Percentiles rank a stretch among this genome's conserved stretches.
Conservation (phyloP, 2,797 vertebrate species). For the Nannoperca australis region DNA sequence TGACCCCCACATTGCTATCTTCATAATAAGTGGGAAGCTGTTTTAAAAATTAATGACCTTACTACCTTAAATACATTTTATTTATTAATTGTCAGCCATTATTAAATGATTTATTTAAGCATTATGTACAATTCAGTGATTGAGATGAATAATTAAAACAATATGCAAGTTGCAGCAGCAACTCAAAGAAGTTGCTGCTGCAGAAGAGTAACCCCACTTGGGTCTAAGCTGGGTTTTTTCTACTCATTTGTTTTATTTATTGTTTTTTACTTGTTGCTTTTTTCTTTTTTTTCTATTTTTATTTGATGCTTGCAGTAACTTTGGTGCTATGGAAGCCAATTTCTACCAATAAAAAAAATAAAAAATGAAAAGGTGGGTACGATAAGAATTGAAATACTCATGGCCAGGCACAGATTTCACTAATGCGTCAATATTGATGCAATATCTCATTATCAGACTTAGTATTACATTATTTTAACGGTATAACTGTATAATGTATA, state of each 20-base stretch:
- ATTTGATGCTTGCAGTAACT: neutral
- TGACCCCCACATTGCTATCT: slow-evolving; percentile 28
- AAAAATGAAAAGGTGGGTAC: too few species aligned
- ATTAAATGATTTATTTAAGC: slow-evolving; percentile 56
- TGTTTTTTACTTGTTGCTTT: slow-evolving; percentile 8
- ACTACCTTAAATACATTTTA: slow-evolving; percentile 35
- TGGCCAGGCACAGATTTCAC: too few species aligned
- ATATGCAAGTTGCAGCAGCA: too few species aligned
- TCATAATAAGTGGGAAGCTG: slow-evolving; percentile 42
- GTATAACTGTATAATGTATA: neutral
- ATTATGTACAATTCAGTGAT: slow-evolving; percentile 54
- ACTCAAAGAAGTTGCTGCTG: slow-evolving; percentile 6
- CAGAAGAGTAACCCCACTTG: neutral
- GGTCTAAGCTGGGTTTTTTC: neutral
- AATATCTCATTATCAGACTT: neutral
- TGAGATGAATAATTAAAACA: slow-evolving; percentile 57
- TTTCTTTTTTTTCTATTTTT: neutral
- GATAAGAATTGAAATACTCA: neutral
- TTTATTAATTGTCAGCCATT: slow-evolving; percentile 49
- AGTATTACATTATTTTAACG: neutral
- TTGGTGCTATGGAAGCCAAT: neutral
- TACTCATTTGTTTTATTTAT: slow-evolving; percentile 15
- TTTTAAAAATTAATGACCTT: slow-evolving; percentile 58
- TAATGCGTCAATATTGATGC: neutral
- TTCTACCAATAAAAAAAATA: neutral